These are phyloP conservation scores for Alethe diademata DNA, from an alignment of 2,113 vertebrate genomes.

Conservation along the genomic window DNA sequence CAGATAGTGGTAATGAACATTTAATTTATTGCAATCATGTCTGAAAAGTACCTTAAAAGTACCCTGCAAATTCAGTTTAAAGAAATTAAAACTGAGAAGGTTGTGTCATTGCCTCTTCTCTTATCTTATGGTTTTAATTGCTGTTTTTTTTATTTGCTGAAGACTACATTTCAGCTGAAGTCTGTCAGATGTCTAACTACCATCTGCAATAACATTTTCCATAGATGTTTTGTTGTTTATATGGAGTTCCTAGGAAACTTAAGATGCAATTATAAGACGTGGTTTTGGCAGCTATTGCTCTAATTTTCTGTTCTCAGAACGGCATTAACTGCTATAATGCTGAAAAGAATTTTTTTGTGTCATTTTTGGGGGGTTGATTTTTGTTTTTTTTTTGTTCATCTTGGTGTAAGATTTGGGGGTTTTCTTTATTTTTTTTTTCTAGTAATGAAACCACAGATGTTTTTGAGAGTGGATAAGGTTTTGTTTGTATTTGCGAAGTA, in stretches of 20 bases:
- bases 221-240: neutral
- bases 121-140: neutral
- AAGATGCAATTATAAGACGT: neutral
- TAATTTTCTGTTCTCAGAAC: neutral
- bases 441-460: accelerated
- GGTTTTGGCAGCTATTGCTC: neutral
- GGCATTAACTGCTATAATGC: neutral
- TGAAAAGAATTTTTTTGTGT: neutral
- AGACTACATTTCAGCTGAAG: neutral
- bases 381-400: neutral
- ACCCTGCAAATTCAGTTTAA: neutral
- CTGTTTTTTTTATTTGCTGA: neutral
- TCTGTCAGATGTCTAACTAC: neutral
- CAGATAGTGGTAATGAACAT: neutral
- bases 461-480: neutral
- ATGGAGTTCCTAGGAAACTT: neutral
- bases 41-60: neutral
- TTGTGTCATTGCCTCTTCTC: neutral
- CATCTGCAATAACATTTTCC: neutral
- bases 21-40: neutral
- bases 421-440: neutral
- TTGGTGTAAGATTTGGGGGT: accelerated
- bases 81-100: neutral
- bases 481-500: neutral
- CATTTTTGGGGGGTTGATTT: neutral